A percentile compares a stretch with the other conserved stretches of the same genome.
Evolutionary conservation across 2,797 vertebrate species (phyloP).

Genomic region (Limnodromus scolopaceus): DNA sequence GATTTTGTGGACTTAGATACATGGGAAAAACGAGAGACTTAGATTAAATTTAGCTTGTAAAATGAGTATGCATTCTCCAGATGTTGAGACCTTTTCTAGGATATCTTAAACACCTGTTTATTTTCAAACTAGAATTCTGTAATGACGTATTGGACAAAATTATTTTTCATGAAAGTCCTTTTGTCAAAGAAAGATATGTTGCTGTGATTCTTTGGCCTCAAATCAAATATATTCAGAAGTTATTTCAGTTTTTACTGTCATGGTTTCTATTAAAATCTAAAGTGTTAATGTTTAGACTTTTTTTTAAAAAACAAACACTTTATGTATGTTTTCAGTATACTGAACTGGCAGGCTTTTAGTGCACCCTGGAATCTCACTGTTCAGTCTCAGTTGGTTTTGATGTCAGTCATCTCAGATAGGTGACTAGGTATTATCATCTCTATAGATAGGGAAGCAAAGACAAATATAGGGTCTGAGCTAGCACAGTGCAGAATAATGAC

Average conservation of each 20-base stretch:
- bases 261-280: background rate
- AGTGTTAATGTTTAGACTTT: background rate
- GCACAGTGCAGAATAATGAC: background rate
- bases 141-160: background rate
- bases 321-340: background rate
- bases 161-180: background rate
- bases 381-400: background rate
- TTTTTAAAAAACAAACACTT: background rate
- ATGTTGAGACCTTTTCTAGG: background rate
- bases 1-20: background rate
- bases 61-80: background rate
- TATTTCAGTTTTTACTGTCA: background rate
- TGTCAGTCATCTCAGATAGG: background rate
- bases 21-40: background rate
- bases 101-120: background rate
- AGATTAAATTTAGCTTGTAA: background rate
- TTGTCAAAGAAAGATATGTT: background rate
- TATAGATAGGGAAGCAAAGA: background rate
- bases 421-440: background rate
- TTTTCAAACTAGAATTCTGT: background rate
- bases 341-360: background rate
- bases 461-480: background rate
- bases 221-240: background rate
- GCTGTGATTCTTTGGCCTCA: background rate
- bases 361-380: background rate